phyloP scores from a whole-genome alignment of 2,113 vertebrate genomes.

The Turdus rufiventris region DNA sequence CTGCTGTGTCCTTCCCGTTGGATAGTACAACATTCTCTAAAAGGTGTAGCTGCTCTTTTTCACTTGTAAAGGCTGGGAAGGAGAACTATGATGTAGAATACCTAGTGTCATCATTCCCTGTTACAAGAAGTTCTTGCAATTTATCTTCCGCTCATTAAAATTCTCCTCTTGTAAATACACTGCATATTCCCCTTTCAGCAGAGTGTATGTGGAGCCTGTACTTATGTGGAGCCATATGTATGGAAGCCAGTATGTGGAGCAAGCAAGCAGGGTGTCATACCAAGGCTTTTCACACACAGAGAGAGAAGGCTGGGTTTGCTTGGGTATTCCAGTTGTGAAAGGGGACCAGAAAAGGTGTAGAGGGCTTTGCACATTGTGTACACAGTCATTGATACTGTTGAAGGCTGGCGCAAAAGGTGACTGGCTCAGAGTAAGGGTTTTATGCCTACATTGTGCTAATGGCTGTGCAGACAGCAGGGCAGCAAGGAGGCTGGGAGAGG shows the following conservation, averaged over 20 bases:
- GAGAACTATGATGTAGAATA: not conserved
- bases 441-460: not conserved
- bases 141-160: not conserved
- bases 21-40: not conserved
- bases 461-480: not conserved
- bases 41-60: not conserved
- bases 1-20: not conserved
- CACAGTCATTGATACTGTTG: not conserved
- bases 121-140: not conserved
- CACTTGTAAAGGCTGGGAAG: not conserved
- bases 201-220: not conserved
- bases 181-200: not conserved
- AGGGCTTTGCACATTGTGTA: not conserved
- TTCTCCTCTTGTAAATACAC: not conserved
- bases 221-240: not conserved
- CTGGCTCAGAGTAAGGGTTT: not conserved
- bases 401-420: not conserved
- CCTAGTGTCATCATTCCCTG: not conserved
- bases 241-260: not conserved
- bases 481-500: not conserved
- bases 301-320: not conserved
- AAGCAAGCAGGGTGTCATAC: not conserved
- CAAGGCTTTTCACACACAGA: fast-evolving
- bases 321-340: not conserved
- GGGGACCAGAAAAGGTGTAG: not conserved